Evolutionary conservation across 1,140 invertebrate genomes (phyloP).

Genomic region (Drosophila navojoa): DNA sequence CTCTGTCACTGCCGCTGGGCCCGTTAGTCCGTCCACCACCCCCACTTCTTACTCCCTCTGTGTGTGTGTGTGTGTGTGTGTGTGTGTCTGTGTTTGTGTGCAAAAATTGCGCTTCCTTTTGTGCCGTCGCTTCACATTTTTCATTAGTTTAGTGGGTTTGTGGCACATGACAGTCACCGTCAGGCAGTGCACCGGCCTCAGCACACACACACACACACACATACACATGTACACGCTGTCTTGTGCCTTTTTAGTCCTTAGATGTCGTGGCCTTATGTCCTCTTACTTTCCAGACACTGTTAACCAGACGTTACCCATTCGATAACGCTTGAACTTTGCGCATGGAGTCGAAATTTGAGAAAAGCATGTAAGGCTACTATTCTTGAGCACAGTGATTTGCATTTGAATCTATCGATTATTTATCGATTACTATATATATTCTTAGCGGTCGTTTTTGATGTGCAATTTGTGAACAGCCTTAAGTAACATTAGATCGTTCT

Average conservation of each 20-base stretch:
- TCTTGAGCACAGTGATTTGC: neutral
- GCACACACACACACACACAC: slow-evolving; percentile 39
- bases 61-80: neutral
- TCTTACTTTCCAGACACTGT: slow-evolving; percentile 30
- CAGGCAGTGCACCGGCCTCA: slow-evolving; percentile 50
- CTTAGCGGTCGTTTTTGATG: too few relatives aligned
- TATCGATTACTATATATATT: neutral
- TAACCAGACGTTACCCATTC: slow-evolving; percentile 36
- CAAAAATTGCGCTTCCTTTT: slow-evolving; percentile 80
- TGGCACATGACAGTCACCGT: slow-evolving; percentile 82
- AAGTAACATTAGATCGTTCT: neutral
- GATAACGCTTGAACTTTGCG: slow-evolving; percentile 18
- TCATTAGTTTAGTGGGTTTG: slow-evolving; percentile 82
- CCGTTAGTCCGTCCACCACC: neutral
- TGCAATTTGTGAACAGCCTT: neutral
- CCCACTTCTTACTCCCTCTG: neutral
- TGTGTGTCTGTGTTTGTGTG: slow-evolving; percentile 53
- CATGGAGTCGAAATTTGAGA: slow-evolving; percentile 3
- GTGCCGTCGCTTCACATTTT: slow-evolving; percentile 81
- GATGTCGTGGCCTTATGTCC: slow-evolving; percentile 52
- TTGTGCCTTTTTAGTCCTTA: slow-evolving; percentile 40
- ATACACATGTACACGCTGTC: slow-evolving; percentile 21
- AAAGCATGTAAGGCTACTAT: neutral
- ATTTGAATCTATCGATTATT: too few relatives aligned
- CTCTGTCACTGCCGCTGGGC: slow-evolving; percentile 18